Base-by-base conservation (phyloP, 37 sponge, comb jelly and placozoan species). In the Hexactinellida sp. region DNA sequence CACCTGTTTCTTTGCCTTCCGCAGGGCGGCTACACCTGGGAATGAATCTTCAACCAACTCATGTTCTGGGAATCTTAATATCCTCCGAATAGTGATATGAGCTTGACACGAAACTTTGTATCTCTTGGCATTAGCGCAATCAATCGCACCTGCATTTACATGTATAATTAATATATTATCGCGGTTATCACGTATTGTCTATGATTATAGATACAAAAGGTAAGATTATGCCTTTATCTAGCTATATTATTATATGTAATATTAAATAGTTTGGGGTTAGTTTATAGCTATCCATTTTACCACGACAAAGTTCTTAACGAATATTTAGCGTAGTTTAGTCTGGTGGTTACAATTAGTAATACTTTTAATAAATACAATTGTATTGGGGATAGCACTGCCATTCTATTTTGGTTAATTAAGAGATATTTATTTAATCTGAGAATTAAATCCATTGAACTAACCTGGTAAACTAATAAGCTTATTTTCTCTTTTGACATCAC, bases 1-100 rank as follows among this genome's bases (percentile, higher is more conserved):
- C 13, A 63, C 76, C 13, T 63, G 76, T 63, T 63, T 63, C 30
- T 63, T 63, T 32, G 76, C 76, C 13, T 63, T 63, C 30, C 76
- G 3, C 25, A 63, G 30, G 3, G 76, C 76, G 3, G 76, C 76
- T n/a, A 63, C 76, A 25, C 76, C 76, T n/a, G 76, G 76, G 30
- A 63, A 63, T 10, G 76, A 63, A 63, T 63, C 76, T 63, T 63
- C 76, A 25, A 63, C 76, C 30, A 63, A n/a, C 34, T 63, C 76
- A n/a, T 63, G 76, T 25, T 63, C 76, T 25, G 76, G 76, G 37
- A 88, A 93, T 10, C 93, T 85, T 37, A 89, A 52, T 1, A 93
- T 88, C 10, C 87, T 84, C 24, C 93, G 82, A 35, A 93, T 86
- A 10, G 76, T 63, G 13, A 63, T 63, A 23, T 63, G 76, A n/a